Evolutionary conservation across 2,113 vertebrate species (phyloP).

Genomic region (Gasterosteus nipponicus): DNA sequence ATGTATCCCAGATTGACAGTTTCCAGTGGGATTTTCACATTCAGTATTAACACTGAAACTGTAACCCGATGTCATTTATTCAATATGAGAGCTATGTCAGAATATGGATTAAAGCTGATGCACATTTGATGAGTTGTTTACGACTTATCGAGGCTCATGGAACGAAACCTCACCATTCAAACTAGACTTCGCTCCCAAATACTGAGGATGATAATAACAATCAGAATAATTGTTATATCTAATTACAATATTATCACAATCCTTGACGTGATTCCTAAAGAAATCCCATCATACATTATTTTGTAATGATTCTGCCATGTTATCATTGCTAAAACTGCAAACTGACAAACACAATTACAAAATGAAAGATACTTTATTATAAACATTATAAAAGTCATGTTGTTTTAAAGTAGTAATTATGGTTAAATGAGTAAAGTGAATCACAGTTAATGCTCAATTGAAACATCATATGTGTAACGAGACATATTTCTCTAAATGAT

Average conservation of each 20-base stretch:
- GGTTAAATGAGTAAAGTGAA: not conserved
- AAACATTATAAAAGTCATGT: not conserved
- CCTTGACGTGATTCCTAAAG: not conserved
- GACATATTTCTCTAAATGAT: not conserved
- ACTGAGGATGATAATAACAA: conserved; percentile 2
- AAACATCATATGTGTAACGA: not conserved
- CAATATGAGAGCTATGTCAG: conserved; percentile 11
- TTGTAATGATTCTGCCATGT: not conserved
- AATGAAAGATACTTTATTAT: not conserved
- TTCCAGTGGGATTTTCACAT: conserved; percentile 60
- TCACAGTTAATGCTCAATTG: not conserved
- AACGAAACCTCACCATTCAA: conserved; percentile 3
- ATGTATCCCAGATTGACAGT: conserved; percentile 57
- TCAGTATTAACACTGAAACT: conserved; percentile 26
- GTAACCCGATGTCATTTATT: conserved; percentile 31
- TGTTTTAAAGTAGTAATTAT: not conserved
- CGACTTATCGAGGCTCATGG: not conserved
- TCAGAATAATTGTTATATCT: not conserved
- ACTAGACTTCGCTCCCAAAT: not conserved
- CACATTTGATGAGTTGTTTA: conserved; percentile 29
- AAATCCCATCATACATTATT: not conserved
- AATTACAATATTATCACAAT: not conserved
- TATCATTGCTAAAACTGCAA: not conserved
- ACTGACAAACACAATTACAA: not conserved
- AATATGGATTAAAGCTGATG: conserved; percentile 23